Conservation (phyloP, 2,113 vertebrate species). For the Nansenia antarctica region DNA sequence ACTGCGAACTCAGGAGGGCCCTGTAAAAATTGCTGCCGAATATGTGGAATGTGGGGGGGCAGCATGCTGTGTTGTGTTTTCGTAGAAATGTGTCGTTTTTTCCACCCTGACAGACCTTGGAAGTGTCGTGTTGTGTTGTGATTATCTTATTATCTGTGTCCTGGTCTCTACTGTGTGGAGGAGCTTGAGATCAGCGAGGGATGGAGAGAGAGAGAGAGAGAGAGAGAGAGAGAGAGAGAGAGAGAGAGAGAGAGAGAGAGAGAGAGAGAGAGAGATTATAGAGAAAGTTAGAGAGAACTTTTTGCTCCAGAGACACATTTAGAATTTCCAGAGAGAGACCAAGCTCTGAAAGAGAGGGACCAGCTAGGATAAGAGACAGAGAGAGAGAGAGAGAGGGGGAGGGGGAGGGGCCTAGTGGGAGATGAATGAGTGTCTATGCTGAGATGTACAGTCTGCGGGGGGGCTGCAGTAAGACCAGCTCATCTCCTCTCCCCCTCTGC, state of each 20-base stretch:
- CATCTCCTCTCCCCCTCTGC: not conserved
- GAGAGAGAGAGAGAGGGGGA: no score
- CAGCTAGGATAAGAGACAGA: no score
- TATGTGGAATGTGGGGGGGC: no score
- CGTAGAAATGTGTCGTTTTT: not conserved
- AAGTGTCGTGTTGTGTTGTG: conserved; percentile 36
- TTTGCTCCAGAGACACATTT: no score
- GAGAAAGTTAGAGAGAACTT: no score
- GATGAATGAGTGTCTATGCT: not conserved
- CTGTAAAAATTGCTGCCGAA: conserved; percentile 2
- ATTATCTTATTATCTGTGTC: conserved; percentile 26
- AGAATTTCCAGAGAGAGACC: no score
- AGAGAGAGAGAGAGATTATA: no score
- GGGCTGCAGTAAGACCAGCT: not conserved
- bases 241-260: no score
- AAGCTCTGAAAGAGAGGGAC: no score
- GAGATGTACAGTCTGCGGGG: not conserved
- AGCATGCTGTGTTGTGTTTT: conserved; percentile 13
- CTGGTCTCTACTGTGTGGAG: not conserved
- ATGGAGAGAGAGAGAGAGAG: not conserved
- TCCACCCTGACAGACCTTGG: conserved; percentile 24
- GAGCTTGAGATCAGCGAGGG: not conserved
- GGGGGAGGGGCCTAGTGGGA: no score
- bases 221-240: no score
- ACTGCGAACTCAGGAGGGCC: conserved; percentile 2